These are phyloP conservation scores for Enteromius radiatus DNA, from an alignment of 2,797 vertebrate genomes.

Conservation along the genomic window DNA sequence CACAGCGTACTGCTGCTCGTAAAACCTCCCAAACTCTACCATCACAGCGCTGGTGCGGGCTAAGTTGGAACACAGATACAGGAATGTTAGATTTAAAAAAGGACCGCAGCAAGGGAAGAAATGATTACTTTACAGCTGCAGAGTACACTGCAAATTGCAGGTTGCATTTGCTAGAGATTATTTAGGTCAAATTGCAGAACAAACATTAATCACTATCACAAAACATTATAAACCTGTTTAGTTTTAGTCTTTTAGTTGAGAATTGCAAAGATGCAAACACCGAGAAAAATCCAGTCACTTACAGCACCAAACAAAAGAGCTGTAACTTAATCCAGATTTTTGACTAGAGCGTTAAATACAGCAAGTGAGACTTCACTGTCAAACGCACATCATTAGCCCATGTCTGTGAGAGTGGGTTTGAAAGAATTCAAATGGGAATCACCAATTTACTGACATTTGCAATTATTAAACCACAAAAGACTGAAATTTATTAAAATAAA, in stretches of 20 bases:
- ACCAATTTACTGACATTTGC: neutral
- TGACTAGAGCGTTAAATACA: neutral
- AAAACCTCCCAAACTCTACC: conserved; percentile 82
- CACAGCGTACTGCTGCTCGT: conserved; percentile 88
- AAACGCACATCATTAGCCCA: neutral
- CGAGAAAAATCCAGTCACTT: neutral
- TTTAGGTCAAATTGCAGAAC: neutral
- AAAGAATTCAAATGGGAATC: neutral
- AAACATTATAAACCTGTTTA: neutral
- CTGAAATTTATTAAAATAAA: neutral
- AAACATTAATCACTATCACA: neutral
- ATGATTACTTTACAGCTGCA: neutral
- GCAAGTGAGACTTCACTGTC: neutral
- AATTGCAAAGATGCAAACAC: neutral
- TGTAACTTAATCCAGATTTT: neutral
- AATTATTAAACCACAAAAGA: neutral
- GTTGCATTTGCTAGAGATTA: neutral
- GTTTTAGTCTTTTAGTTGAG: neutral
- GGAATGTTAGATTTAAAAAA: neutral
- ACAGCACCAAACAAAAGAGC: neutral
- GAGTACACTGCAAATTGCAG: neutral
- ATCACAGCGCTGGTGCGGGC: conserved; percentile 83
- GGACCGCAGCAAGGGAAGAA: neutral
- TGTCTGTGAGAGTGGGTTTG: neutral
- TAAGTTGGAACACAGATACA: conserved; percentile 59